These are phyloP conservation scores for Pollenia amentaria DNA, from an alignment of 2,888 invertebrate species.

Conservation along the genomic window DNA sequence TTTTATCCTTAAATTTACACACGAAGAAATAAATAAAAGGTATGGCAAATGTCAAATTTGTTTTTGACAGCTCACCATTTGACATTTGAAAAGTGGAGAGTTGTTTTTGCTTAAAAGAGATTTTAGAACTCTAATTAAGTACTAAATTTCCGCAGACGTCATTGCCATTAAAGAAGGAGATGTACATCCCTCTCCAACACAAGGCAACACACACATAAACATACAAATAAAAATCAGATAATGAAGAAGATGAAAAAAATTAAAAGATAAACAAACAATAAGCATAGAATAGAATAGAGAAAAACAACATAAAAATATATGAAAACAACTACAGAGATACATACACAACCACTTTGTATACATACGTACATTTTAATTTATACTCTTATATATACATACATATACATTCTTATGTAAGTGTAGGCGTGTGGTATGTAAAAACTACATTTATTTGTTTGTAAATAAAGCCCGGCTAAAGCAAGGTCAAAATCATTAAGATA, in stretches of 20 bases:
- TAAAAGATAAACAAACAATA: slow-evolving; percentile 60
- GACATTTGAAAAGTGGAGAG: slow-evolving; percentile 67
- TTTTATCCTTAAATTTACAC: background rate
- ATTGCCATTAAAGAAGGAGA: slow-evolving; percentile 52
- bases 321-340: background rate
- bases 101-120: slow-evolving; percentile 7
- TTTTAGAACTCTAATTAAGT: slow-evolving; percentile 55
- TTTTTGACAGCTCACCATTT: slow-evolving; percentile 45
- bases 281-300: slow-evolving; percentile 12
- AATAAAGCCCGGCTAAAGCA: slow-evolving; percentile 65
- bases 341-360: background rate
- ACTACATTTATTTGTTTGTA: slow-evolving; percentile 48
- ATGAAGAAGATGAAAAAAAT: background rate
- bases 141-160: slow-evolving; percentile 72
- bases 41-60: slow-evolving; percentile 40
- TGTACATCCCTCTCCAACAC: slow-evolving; percentile 30
- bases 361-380: background rate
- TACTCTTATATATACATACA: background rate
- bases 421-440: slow-evolving; percentile 9
- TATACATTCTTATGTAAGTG: background rate
- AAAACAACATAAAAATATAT: slow-evolving; percentile 19
- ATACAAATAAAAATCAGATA: slow-evolving; percentile 22
- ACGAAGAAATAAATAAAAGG: background rate
- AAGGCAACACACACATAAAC: slow-evolving; percentile 30
- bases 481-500: slow-evolving; percentile 44